These are phyloP conservation scores for Tortrix viridana DNA, from an alignment of 2,888 invertebrate species.

Conservation along the genomic window DNA sequence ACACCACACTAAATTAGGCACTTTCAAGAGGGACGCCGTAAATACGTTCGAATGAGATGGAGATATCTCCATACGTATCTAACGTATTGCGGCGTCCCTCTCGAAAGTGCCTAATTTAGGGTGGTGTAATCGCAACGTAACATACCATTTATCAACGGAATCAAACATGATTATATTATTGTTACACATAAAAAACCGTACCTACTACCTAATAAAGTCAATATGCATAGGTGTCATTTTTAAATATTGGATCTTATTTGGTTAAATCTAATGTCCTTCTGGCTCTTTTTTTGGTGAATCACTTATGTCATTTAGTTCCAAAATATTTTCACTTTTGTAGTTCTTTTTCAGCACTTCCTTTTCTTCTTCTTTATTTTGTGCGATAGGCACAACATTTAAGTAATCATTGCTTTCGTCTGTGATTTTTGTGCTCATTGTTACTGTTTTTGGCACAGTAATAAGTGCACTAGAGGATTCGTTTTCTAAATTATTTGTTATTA, in stretches of 20 bases:
- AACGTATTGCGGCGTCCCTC: too few species aligned
- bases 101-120: too few species aligned
- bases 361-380: conserved; percentile 52
- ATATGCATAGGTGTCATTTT: conserved; percentile 66
- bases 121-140: too few species aligned
- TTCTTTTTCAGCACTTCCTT: conserved; percentile 57
- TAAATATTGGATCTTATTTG: conserved; percentile 65
- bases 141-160: conserved; percentile 59
- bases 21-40: too few species aligned
- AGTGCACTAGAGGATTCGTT: conserved; percentile 42
- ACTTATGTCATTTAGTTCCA: conserved; percentile 75
- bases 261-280: conserved; percentile 72
- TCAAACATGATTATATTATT: conserved; percentile 66
- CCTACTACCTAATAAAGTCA: conserved; percentile 42
- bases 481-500: conserved; percentile 43
- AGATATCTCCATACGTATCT: too few species aligned
- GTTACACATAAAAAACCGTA: conserved; percentile 37
- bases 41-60: too few species aligned
- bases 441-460: conserved; percentile 36
- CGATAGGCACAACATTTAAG: conserved; percentile 73
- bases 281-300: conserved; percentile 77
- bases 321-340: conserved; percentile 63
- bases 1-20: too few species aligned
- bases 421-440: conserved; percentile 30
- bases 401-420: conserved; percentile 52